Percentiles rank a stretch among this genome's conserved stretches.
phyloP scores from a whole-genome alignment of 2,888 invertebrate genomes.

The Spialia ferax region DNA sequence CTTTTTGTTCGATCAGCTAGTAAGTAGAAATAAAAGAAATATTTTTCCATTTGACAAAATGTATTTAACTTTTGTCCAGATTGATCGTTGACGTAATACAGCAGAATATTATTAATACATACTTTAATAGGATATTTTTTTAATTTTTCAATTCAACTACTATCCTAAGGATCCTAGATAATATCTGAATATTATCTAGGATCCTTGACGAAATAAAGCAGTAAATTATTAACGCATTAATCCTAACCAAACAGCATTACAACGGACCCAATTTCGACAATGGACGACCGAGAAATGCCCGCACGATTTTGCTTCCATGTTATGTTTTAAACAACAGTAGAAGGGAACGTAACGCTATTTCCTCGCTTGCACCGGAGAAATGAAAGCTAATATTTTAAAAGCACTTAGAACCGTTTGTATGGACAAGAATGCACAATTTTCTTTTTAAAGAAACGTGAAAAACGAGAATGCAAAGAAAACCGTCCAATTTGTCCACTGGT shows the following conservation, averaged over 20 bases:
- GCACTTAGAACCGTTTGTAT: constrained; percentile 25
- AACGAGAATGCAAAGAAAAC: background rate
- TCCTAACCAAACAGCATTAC: background rate
- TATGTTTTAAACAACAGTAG: constrained; percentile 26
- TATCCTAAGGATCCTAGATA: no score
- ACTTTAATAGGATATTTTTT: no score
- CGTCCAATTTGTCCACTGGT: background rate
- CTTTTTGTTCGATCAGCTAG: no score
- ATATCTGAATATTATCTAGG: no score
- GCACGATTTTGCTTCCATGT: constrained; percentile 29
- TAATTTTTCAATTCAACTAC: no score
- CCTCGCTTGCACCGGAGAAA: constrained; percentile 13
- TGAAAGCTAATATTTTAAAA: constrained; percentile 41
- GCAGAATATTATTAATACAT: no score
- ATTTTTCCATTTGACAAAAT: no score
- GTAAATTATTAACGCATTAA: background rate
- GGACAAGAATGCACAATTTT: constrained; percentile 27
- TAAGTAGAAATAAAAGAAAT: no score
- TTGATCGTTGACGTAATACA: no score
- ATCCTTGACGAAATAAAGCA: no score
- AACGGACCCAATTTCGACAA: background rate
- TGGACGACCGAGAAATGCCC: constrained; percentile 8
- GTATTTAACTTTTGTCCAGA: no score
- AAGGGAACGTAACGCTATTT: constrained; percentile 21
- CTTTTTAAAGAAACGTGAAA: constrained; percentile 1